Evolutionary conservation across 2,888 invertebrate genomes (phyloP).

Genomic region (Tethea ocularis): DNA sequence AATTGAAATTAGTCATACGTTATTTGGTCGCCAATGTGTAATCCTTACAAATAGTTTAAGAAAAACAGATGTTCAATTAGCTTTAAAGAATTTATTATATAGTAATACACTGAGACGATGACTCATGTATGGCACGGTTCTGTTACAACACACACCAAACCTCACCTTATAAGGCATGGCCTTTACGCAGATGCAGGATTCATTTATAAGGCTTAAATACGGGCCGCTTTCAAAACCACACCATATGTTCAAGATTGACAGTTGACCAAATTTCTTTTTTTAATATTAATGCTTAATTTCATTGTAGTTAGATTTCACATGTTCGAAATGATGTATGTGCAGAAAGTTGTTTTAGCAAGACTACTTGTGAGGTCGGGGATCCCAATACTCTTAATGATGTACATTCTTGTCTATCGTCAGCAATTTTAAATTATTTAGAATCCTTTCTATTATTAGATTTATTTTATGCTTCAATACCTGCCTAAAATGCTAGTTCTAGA

Average conservation of each 20-base stretch:
- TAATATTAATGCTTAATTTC: constrained; percentile 15
- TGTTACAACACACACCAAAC: constrained; percentile 63
- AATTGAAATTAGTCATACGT: constrained; percentile 32
- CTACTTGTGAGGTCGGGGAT: neutral
- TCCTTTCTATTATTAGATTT: neutral
- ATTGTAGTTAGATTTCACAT: constrained; percentile 8
- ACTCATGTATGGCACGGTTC: constrained; percentile 71
- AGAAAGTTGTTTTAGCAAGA: neutral
- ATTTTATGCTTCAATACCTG: neutral
- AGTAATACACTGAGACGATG: constrained; percentile 71
- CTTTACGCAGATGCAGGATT: constrained; percentile 74
- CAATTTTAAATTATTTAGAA: neutral
- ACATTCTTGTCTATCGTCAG: neutral
- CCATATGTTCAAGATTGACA: constrained; percentile 80
- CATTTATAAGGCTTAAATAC: constrained; percentile 78
- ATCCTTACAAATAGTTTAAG: constrained; percentile 32
- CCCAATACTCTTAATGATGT: neutral
- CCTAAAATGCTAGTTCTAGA: neutral
- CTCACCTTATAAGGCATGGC: constrained; percentile 74
- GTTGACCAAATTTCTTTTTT: constrained; percentile 72
- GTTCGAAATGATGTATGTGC: constrained; percentile 2
- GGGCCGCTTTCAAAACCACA: constrained; percentile 74
- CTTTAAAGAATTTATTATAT: constrained; percentile 66
- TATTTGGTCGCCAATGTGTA: constrained; percentile 31
- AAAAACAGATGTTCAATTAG: constrained; percentile 75